A percentile compares a stretch with the other conserved stretches of the same genome.
Conservation (phyloP, 2,113 vertebrate species). For the Cyanoramphus novaezelandiae region DNA sequence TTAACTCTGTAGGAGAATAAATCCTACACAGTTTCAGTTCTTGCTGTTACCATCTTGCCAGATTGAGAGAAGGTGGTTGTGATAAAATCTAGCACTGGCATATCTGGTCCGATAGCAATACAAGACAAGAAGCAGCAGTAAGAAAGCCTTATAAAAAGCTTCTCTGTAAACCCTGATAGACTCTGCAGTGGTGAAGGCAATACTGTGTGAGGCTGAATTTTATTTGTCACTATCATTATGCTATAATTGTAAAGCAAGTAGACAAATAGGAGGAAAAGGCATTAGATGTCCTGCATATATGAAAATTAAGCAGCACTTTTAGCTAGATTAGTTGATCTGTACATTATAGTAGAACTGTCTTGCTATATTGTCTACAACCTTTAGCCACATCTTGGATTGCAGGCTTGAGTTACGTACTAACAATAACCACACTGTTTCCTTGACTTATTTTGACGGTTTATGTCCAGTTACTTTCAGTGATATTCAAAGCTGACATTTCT, state of each 20-base stretch:
- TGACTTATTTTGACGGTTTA: constrained; percentile 58
- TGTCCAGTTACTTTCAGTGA: constrained; percentile 43
- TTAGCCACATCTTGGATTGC: not conserved
- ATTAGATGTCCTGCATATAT: not conserved
- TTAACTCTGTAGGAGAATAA: not conserved
- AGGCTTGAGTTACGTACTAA: not conserved
- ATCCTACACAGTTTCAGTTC: not conserved
- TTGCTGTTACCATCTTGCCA: not conserved
- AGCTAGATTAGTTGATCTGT: not conserved
- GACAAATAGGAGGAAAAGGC: not conserved
- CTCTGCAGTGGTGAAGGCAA: not conserved
- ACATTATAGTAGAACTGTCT: not conserved
- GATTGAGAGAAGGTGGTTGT: not conserved
- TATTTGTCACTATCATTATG: not conserved
- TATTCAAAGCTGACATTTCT: constrained; percentile 55
- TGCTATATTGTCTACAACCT: not conserved
- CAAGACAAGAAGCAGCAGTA: not conserved
- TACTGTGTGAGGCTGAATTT: not conserved
- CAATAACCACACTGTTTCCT: not conserved
- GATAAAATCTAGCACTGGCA: not conserved
- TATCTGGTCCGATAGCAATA: rapidly evolving
- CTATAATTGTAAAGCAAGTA: not conserved
- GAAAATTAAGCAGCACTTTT: not conserved
- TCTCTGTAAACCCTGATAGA: not conserved
- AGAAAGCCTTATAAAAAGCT: not conserved